These are phyloP conservation scores for Nibea coibor DNA, from an alignment of 2,113 vertebrate genomes.

Conservation along the genomic window DNA sequence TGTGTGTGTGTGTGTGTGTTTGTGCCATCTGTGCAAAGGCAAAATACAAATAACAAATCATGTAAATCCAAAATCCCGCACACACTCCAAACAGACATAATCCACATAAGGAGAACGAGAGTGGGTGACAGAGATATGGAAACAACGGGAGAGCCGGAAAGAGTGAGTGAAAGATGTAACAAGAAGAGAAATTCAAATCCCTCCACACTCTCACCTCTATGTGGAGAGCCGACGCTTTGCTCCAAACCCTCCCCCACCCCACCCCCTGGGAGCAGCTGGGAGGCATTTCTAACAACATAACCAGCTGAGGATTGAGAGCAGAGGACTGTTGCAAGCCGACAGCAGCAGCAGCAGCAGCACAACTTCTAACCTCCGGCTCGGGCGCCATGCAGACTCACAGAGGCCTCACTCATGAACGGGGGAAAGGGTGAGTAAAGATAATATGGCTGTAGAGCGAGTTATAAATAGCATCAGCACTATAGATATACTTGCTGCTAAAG, in stretches of 20 bases:
- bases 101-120: neutral
- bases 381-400: neutral
- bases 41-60: slow-evolving; percentile 8
- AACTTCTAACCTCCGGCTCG: slow-evolving; percentile 40
- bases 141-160: neutral
- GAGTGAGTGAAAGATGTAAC: neutral
- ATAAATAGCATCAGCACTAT: slow-evolving; percentile 27
- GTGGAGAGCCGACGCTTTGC: slow-evolving; percentile 49
- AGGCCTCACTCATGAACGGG: neutral
- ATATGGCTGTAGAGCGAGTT: neutral
- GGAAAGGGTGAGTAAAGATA: slow-evolving; percentile 12
- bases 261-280: slow-evolving; percentile 58
- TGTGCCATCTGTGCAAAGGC: neutral
- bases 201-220: neutral
- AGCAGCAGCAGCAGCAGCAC: slow-evolving; percentile 30
- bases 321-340: slow-evolving; percentile 26
- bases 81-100: slow-evolving; percentile 13
- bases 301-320: slow-evolving; percentile 51
- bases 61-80: slow-evolving; percentile 22
- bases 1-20: neutral
- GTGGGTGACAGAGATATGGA: neutral
- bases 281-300: slow-evolving; percentile 63
- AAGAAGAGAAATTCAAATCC: slow-evolving; percentile 6
- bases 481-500: slow-evolving; percentile 1
- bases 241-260: slow-evolving; percentile 9